These are phyloP conservation scores for Drosophila recens DNA, from an alignment of 2,888 invertebrate species.

Conservation along the genomic window DNA sequence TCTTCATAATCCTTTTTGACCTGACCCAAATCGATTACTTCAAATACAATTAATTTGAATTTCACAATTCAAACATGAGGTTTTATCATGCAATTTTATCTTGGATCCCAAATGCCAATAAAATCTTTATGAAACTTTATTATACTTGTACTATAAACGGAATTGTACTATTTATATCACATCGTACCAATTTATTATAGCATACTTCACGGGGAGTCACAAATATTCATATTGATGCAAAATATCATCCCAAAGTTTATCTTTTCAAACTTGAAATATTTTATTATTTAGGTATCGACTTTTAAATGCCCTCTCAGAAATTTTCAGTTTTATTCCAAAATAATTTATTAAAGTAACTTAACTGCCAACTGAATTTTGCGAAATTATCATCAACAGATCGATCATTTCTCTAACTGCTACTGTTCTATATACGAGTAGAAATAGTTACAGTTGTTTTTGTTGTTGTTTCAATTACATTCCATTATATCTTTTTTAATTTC, in stretches of 20 bases:
- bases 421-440: not conserved
- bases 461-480: slow-evolving; percentile 4
- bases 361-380: not conserved
- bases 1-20: not conserved
- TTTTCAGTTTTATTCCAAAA: not conserved
- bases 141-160: not conserved
- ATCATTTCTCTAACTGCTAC: not conserved
- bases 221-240: not conserved
- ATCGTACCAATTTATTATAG: slow-evolving; percentile 11
- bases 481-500: slow-evolving; percentile 3
- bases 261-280: not conserved
- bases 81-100: slow-evolving; percentile 15
- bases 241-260: not conserved
- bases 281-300: not conserved
- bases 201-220: slow-evolving; percentile 39
- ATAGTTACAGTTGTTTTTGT: not conserved
- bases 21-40: not conserved
- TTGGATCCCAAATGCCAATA: slow-evolving; percentile 6
- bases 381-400: not conserved
- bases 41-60: slow-evolving; percentile 15
- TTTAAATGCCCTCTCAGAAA: not conserved
- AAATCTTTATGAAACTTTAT: not conserved
- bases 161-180: slow-evolving; percentile 2
- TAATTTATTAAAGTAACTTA: not conserved
- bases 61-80: slow-evolving; percentile 20